phyloP scores from a whole-genome alignment of 2,888 invertebrate genomes.

The Agonopterix subpropinquella region DNA sequence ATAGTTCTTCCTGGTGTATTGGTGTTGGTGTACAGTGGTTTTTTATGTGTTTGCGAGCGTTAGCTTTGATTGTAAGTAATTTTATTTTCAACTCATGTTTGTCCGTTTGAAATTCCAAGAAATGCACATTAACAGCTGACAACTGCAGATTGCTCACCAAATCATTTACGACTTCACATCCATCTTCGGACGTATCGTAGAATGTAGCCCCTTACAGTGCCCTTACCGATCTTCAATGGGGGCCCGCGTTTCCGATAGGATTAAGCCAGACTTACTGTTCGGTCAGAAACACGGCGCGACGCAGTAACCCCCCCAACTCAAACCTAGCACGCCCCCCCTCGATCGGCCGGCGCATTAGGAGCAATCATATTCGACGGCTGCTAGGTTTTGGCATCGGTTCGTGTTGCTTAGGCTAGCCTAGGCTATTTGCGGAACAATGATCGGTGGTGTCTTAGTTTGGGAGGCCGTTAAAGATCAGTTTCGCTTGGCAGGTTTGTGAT shows the following conservation, averaged over 20 bases:
- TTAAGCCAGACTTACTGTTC: constrained; percentile 75
- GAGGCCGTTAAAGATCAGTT: constrained; percentile 36
- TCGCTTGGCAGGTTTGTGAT: constrained; percentile 20
- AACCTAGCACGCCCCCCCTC: constrained; percentile 20
- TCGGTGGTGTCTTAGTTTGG: constrained; percentile 64
- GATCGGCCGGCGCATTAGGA: constrained; percentile 62
- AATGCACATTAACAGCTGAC: too few species aligned
- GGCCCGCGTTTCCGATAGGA: constrained; percentile 73
- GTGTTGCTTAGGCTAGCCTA: constrained; percentile 63
- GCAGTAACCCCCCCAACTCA: constrained; percentile 31
- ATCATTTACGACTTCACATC: too few species aligned
- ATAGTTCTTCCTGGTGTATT: too few species aligned
- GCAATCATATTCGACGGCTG: constrained; percentile 73
- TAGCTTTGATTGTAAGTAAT: too few species aligned
- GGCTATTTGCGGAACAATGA: constrained; percentile 69
- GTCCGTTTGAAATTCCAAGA: too few species aligned
- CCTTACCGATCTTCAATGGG: constrained; percentile 67
- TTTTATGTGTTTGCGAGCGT: too few species aligned
- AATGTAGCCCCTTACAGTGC: constrained; percentile 35
- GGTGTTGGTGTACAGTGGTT: too few species aligned
- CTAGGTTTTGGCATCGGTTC: constrained; percentile 70
- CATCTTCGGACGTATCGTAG: constrained; percentile 45
- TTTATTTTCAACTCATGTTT: too few species aligned
- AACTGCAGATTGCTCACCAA: too few species aligned
- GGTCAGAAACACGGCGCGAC: constrained; percentile 69